phyloP scores from a whole-genome alignment of 2,888 invertebrate species.

The Spodoptera picta region DNA sequence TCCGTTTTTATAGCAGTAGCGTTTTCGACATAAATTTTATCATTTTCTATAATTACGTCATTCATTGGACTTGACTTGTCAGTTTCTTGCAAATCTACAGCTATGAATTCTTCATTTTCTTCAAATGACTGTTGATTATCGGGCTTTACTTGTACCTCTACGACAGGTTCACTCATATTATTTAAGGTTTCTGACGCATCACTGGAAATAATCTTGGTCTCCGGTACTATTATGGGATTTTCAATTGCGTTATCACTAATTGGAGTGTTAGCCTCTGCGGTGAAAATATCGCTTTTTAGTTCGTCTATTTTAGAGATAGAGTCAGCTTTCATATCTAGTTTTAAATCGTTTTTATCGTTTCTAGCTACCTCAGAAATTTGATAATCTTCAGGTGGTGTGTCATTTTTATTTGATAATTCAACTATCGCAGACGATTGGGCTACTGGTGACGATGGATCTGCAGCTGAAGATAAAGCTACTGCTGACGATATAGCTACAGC shows the following conservation, averaged over 20 bases:
- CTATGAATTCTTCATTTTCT: neutral
- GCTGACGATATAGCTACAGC: too few relatives aligned
- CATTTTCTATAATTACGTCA: neutral
- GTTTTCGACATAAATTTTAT: neutral
- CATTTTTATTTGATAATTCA: conserved; percentile 61
- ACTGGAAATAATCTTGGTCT: neutral
- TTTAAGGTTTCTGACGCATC: conserved; percentile 7
- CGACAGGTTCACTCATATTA: neutral
- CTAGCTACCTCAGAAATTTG: conserved; percentile 1
- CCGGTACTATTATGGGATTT: neutral
- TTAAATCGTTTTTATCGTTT: conserved; percentile 1
- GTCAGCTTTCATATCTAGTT: conserved; percentile 6
- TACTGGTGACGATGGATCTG: too few relatives aligned
- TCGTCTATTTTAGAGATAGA: neutral
- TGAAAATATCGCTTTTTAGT: neutral
- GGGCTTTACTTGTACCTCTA: conserved; percentile 3
- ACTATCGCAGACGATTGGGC: conserved; percentile 14
- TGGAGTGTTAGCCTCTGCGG: conserved; percentile 1
- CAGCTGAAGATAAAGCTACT: too few relatives aligned
- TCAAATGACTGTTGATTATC: neutral
- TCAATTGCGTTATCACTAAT: neutral
- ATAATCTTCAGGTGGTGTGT: conserved; percentile 12
- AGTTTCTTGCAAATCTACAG: neutral
- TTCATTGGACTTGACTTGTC: conserved; percentile 1
- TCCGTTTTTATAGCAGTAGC: neutral